Base-by-base conservation (phyloP, 2,888 invertebrate genomes). In the Polymixis lichenea region DNA sequence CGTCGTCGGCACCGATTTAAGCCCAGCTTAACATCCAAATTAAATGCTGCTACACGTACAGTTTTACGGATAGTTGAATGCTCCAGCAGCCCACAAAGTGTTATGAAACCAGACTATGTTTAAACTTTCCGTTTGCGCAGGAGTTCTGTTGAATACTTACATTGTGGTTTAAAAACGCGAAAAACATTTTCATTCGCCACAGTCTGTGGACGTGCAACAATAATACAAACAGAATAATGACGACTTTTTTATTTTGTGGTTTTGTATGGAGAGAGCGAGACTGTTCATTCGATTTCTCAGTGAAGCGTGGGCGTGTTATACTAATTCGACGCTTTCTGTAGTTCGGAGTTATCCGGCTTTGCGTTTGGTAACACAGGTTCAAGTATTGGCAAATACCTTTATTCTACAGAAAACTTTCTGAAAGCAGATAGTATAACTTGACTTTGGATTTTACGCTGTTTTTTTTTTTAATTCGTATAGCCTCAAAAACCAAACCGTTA, bases 31-130 rank as follows among this genome's bases (percentile, higher is more conserved):
- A 90, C 91, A 91, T 92, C 92, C 89, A 91, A 94, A 94, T 94
- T 94, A 92, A 92, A 94, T 94, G 93, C 93, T 87, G 81, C 84
- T 89, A 89, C 94, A 93, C 92, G 92, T 91, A 87, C 88, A 84
- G 87, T 88, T 90, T 89, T 85, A 82, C 72, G 79, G 71, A 81
- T 78, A 79, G 77, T 82, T 77, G 64, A 83, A 83, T 87, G 81
- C 80, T 71, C 69, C 62, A 75, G 84, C 69, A 87, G 73, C 86
- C 85, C 82, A 70, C 84, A 88, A 89, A 91, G 78, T 87, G 84
- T 86, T 86, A 86, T 86, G 80, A 85, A 87, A 82, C 81, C 76
- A 85, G 76, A 80, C 73, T 77, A 69, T 80, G 82, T 83, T 87
- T 51, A 80, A 88, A 87, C 81, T 89, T 88, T 86, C 69, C 82